Percentiles rank a stretch among this genome's conserved stretches.
These are phyloP conservation scores for Brachystomella parvula DNA, from an alignment of 1,140 invertebrate species.

Conservation along the genomic window DNA sequence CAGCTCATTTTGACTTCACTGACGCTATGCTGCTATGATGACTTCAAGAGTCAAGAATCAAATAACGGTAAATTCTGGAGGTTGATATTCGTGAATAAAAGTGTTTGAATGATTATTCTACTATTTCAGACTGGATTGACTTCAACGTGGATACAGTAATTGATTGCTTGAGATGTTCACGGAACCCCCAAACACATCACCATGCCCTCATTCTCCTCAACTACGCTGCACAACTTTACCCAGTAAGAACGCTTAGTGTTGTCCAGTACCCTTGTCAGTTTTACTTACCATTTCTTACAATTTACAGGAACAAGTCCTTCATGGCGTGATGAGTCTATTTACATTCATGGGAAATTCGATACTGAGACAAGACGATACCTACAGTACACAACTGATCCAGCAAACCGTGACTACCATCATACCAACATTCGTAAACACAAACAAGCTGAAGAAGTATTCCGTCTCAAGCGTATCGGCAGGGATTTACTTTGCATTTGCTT, in stretches of 20 bases:
- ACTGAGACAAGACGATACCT: constrained; percentile 81
- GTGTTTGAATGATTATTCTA: constrained; percentile 12
- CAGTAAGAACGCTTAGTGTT: constrained; percentile 44
- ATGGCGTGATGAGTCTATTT: constrained; percentile 89
- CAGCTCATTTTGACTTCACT: constrained; percentile 74
- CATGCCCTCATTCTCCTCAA: constrained; percentile 75
- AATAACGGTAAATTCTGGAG: constrained; percentile 40
- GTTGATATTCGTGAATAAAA: background rate
- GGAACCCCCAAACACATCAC: constrained; percentile 89
- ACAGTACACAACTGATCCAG: constrained; percentile 85
- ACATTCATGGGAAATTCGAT: constrained; percentile 90
- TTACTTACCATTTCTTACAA: background rate
- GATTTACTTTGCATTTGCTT: constrained; percentile 79
- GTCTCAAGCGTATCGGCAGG: constrained; percentile 43
- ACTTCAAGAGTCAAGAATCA: constrained; percentile 39
- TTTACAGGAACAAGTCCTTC: constrained; percentile 63
- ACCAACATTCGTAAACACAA: constrained; percentile 63
- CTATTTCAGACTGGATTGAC: constrained; percentile 35
- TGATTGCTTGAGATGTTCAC: constrained; percentile 75
- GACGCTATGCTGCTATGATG: constrained; percentile 58
- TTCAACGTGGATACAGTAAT: constrained; percentile 76
- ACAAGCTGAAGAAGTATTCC: constrained; percentile 1
- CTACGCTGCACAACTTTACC: constrained; percentile 62
- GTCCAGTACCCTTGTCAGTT: background rate
- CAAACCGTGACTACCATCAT: constrained; percentile 84